These are phyloP conservation scores for Polyommatus icarus DNA, from an alignment of 2,888 invertebrate genomes.

Conservation along the genomic window DNA sequence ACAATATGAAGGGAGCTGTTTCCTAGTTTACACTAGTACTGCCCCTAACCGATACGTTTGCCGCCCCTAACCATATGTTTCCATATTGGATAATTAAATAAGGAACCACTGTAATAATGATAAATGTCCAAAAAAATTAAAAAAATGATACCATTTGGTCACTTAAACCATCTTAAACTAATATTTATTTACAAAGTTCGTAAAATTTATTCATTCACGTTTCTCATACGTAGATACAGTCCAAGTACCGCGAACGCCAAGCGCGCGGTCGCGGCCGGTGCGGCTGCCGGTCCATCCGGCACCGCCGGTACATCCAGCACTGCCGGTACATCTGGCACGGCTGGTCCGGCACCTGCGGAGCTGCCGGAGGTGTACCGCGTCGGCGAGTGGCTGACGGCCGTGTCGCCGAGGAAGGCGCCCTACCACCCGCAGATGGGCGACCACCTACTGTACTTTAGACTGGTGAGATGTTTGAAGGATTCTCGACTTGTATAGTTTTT, in stretches of 20 bases:
- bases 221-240: constrained; percentile 51
- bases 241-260: constrained; percentile 46
- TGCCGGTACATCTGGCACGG: constrained; percentile 32
- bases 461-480: constrained; percentile 48
- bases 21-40: too few relatives aligned
- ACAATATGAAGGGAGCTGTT: too few relatives aligned
- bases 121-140: too few relatives aligned
- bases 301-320: constrained; percentile 26
- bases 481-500: background rate
- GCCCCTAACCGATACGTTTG: too few relatives aligned
- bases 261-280: constrained; percentile 38
- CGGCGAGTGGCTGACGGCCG: constrained; percentile 96
- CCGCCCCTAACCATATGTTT: too few relatives aligned
- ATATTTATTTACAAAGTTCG: too few relatives aligned
- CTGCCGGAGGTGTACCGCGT: constrained; percentile 90
- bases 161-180: too few relatives aligned
- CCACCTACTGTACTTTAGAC: constrained; percentile 88
- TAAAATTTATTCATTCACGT: too few relatives aligned
- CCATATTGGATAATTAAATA: too few relatives aligned
- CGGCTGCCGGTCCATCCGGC: constrained; percentile 18
- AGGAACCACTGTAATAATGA: too few relatives aligned
- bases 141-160: too few relatives aligned
- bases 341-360: constrained; percentile 49
- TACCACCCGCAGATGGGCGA: constrained; percentile 98
- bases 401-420: constrained; percentile 94